Evolutionary conservation across 1,140 invertebrate genomes (phyloP).

Genomic region (Radopholus similis): DNA sequence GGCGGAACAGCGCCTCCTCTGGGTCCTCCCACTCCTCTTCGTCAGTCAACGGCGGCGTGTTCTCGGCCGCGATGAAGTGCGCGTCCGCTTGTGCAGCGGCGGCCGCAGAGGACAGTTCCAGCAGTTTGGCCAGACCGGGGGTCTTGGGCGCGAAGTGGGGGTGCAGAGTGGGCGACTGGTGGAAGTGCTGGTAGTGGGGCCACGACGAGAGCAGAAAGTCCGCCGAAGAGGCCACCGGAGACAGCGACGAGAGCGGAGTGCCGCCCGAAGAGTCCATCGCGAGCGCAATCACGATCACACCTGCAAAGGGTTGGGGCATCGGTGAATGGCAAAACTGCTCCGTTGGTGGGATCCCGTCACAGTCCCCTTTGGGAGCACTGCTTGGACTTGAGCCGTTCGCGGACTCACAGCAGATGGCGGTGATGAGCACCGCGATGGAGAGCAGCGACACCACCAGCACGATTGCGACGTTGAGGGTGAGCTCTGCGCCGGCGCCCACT

Average conservation of each 20-base stretch:
- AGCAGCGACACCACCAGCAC: slow-evolving; percentile 30
- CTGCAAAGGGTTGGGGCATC: no score
- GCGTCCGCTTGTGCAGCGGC: not conserved
- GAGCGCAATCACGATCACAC: slow-evolving; percentile 13
- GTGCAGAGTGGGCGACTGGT: not conserved
- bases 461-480: slow-evolving; percentile 31
- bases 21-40: no score
- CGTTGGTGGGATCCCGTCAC: not conserved
- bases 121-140: not conserved
- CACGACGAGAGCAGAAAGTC: slow-evolving; percentile 1
- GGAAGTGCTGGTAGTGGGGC: not conserved
- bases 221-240: not conserved
- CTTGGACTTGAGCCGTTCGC: not conserved
- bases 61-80: not conserved
- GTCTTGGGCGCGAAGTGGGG: no score
- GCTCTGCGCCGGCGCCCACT: not conserved
- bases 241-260: not conserved
- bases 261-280: slow-evolving; percentile 6
- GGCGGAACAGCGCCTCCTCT: no score
- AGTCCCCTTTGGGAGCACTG: not conserved
- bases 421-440: slow-evolving; percentile 26
- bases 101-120: not conserved
- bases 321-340: not conserved
- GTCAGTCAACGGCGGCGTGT: slow-evolving; percentile 1
- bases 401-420: slow-evolving; percentile 37